These are phyloP conservation scores for Helicoverpa zea DNA, from an alignment of 1,140 invertebrate genomes.

Conservation along the genomic window DNA sequence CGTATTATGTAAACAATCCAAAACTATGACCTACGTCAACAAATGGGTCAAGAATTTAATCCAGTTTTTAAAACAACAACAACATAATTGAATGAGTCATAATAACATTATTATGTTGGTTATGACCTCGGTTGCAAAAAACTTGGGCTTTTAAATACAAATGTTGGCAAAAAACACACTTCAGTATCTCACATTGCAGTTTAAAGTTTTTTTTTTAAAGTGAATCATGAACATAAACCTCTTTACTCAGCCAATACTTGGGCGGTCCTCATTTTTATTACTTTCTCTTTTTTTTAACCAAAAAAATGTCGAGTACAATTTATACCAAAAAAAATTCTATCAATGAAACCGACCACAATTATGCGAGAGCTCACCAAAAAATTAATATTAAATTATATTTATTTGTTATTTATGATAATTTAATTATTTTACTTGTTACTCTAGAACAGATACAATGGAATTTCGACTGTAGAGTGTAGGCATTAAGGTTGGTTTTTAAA, in stretches of 20 bases:
- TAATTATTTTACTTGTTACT: neutral
- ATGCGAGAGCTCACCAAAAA: slow-evolving; percentile 33
- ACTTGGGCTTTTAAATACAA: neutral
- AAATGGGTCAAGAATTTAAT: slow-evolving; percentile 20
- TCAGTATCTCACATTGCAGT: neutral
- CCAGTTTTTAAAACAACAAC: neutral
- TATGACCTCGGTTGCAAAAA: neutral
- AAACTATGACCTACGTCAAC: neutral
- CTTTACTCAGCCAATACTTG: slow-evolving; percentile 22
- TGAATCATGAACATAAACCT: neutral
- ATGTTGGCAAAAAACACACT: neutral
- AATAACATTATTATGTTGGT: neutral
- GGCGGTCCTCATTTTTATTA: slow-evolving; percentile 11
- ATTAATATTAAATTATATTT: slow-evolving; percentile 2
- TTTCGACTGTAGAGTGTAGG: neutral
- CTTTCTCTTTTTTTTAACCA: slow-evolving; percentile 9
- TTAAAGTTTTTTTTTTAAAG: neutral
- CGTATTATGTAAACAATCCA: neutral
- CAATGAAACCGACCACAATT: slow-evolving; percentile 3
- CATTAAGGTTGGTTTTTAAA: neutral
- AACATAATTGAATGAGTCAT: slow-evolving; percentile 8
- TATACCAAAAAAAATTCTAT: slow-evolving; percentile 6
- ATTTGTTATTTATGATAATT: slow-evolving; percentile 38
- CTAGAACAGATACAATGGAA: neutral
- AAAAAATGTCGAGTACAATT: slow-evolving; percentile 13